phyloP scores from a whole-genome alignment of 2,888 invertebrate genomes.

The Rhingia campestris region DNA sequence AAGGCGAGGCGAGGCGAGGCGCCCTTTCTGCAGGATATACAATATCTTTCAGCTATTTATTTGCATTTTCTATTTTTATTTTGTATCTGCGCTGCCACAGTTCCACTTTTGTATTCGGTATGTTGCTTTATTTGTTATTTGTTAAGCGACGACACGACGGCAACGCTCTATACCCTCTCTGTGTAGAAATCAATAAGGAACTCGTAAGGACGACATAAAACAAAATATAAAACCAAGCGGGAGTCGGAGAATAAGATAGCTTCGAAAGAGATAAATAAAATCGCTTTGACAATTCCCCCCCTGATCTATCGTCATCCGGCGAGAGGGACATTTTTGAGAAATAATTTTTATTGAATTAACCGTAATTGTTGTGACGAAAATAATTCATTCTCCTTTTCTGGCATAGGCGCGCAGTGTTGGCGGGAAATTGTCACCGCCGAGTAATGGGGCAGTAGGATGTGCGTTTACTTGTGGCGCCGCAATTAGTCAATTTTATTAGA shows the following conservation, averaged over 20 bases:
- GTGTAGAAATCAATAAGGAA: constrained; percentile 57
- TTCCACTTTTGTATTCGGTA: constrained; percentile 28
- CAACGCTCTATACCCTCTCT: constrained; percentile 5
- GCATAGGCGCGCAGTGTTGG: constrained; percentile 12
- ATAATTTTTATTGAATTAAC: constrained; percentile 68
- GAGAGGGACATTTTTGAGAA: constrained; percentile 12
- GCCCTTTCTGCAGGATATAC: constrained; percentile 18
- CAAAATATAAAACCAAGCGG: constrained; percentile 41
- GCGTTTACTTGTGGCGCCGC: constrained; percentile 52
- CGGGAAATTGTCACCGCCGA: constrained; percentile 19
- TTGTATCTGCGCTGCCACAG: constrained; percentile 29
- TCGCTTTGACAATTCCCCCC: constrained; percentile 3
- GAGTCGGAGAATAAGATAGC: constrained; percentile 30
- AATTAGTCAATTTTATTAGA: constrained; percentile 65
- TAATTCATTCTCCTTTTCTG: constrained; percentile 21
- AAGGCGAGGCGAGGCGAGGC: not conserved
- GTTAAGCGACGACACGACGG: constrained; percentile 32
- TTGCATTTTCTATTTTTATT: constrained; percentile 37
- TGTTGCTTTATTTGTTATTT: constrained; percentile 43
- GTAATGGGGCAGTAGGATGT: constrained; percentile 37
- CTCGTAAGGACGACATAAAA: constrained; percentile 31
- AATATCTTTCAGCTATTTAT: constrained; percentile 47
- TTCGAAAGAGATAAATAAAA: constrained; percentile 48
- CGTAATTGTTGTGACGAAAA: constrained; percentile 60
- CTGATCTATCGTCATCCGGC: not conserved